Evolutionary conservation across 2,113 vertebrate genomes (phyloP).

Genomic region (Orientallactaga bullata): DNA sequence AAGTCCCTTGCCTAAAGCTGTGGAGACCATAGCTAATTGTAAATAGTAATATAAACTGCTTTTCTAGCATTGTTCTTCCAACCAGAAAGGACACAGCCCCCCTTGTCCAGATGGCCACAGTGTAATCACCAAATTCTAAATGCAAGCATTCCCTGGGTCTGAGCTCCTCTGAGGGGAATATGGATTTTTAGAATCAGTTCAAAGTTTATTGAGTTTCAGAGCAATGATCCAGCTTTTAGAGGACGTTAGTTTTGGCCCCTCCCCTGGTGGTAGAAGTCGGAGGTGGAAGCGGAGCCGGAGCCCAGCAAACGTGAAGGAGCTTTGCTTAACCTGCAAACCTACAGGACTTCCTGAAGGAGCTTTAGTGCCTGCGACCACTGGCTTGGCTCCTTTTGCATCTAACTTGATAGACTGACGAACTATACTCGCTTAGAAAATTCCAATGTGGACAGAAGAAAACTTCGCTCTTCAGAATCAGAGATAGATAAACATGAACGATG

Average conservation of each 20-base stretch:
- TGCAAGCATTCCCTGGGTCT: background rate
- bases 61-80: background rate
- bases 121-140: background rate
- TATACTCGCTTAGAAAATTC: background rate
- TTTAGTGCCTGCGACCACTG: background rate
- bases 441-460: background rate
- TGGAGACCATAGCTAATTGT: background rate
- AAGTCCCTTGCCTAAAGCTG: background rate
- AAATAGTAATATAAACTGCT: background rate
- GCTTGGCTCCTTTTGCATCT: background rate
- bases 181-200: background rate
- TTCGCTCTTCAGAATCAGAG: background rate
- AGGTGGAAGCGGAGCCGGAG: background rate
- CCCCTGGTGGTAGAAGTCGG: background rate
- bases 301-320: background rate
- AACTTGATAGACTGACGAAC: background rate
- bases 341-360: background rate
- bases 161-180: background rate
- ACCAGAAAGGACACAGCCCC: rapidly evolving
- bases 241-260: background rate
- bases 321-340: background rate
- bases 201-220: background rate
- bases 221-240: background rate
- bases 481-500: background rate
- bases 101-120: background rate